Conservation (phyloP, 1,140 invertebrate species). For the Drosophila pruinosa region DNA sequence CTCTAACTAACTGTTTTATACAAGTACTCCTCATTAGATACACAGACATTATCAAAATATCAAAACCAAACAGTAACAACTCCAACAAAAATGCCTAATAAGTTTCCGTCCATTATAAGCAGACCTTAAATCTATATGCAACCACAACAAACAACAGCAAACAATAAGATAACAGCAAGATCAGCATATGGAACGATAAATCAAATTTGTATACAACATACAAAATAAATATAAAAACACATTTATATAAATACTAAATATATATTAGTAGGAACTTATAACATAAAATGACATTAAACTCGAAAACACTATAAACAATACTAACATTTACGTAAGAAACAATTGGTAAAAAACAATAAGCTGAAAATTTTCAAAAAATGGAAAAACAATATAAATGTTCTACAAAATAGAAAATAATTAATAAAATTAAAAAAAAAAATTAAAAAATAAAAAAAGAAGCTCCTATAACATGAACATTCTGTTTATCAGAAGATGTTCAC, state of each 20-base stretch:
- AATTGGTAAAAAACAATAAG: slow-evolving; percentile 70
- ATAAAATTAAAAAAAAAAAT: slow-evolving; percentile 18
- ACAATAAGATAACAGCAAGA: slow-evolving; percentile 10
- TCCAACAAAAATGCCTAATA: slow-evolving; percentile 79
- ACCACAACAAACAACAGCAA: slow-evolving; percentile 49
- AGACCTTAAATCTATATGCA: slow-evolving; percentile 83
- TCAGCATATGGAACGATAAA: slow-evolving; percentile 49
- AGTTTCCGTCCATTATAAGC: slow-evolving; percentile 83
- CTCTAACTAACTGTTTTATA: slow-evolving; percentile 24
- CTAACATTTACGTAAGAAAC: slow-evolving; percentile 65
- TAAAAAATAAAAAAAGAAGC: slow-evolving; percentile 38
- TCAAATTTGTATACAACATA: slow-evolving; percentile 52
- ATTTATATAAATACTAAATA: slow-evolving; percentile 36
- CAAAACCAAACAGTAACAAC: slow-evolving; percentile 33
- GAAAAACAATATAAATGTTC: slow-evolving; percentile 59
- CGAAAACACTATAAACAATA: slow-evolving; percentile 75
- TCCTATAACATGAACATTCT: slow-evolving; percentile 54
- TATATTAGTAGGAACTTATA: slow-evolving; percentile 68
- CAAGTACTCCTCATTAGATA: slow-evolving; percentile 27
- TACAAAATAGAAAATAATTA: slow-evolving; percentile 41
- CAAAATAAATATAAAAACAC: slow-evolving; percentile 13
- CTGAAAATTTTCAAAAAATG: slow-evolving; percentile 47
- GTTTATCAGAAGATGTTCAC: slow-evolving; percentile 54
- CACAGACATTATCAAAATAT: slow-evolving; percentile 15
- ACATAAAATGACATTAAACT: slow-evolving; percentile 43